Evolutionary conservation across 2,797 vertebrate species (phyloP).

Genomic region (Anabas testudineus): DNA sequence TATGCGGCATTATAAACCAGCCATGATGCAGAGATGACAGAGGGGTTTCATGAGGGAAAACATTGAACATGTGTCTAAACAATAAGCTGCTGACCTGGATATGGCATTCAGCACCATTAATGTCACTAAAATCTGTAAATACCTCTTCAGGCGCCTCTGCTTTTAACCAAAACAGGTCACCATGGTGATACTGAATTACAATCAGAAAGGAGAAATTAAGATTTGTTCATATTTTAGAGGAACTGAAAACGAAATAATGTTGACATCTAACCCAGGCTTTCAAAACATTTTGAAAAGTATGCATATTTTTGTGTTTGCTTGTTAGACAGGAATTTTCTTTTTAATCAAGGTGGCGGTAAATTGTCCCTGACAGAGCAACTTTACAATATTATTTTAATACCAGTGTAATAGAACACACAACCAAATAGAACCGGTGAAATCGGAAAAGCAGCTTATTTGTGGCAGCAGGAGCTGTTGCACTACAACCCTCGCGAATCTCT

Average conservation of each 20-base stretch:
- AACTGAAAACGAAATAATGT: slow-evolving; percentile 1
- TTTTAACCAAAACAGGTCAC: slow-evolving; percentile 29
- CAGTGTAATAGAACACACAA: not conserved
- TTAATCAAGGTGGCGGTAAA: slow-evolving; percentile 15
- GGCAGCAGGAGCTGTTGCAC: slow-evolving; percentile 27
- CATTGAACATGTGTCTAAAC: not conserved
- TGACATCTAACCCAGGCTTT: not conserved
- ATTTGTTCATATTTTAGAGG: slow-evolving; percentile 12
- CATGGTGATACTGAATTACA: slow-evolving; percentile 30
- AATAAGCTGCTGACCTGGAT: not conserved
- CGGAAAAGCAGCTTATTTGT: slow-evolving; percentile 9
- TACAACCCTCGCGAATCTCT: slow-evolving; percentile 24
- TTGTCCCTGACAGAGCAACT: not conserved
- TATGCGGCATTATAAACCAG: not conserved
- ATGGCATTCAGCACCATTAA: slow-evolving; percentile 1
- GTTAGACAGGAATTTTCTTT: not conserved
- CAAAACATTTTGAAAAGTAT: not conserved
- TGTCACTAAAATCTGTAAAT: slow-evolving; percentile 20
- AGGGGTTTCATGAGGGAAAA: not conserved
- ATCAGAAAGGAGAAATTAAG: slow-evolving; percentile 17
- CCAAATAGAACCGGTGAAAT: slow-evolving; percentile 1
- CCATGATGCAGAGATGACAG: not conserved
- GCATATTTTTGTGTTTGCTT: not conserved
- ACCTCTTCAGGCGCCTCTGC: slow-evolving; percentile 11
- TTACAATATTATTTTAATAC: not conserved